phyloP scores from a whole-genome alignment of 2,888 invertebrate species.

The Thecophora atra region DNA sequence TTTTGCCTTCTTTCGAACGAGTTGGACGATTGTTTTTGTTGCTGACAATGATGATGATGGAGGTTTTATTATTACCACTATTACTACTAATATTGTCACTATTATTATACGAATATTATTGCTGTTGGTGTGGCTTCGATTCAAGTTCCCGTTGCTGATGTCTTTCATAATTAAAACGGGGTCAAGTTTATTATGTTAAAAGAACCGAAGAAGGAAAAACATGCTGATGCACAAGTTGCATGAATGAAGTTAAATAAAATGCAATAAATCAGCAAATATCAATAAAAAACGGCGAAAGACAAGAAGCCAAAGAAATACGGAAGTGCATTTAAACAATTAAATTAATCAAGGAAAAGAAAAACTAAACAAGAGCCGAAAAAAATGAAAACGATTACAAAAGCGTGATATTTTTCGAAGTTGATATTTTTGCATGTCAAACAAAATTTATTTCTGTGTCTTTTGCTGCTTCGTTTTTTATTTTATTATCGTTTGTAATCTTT shows the following conservation, averaged over 20 bases:
- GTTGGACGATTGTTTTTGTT: not conserved
- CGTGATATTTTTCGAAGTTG: not conserved
- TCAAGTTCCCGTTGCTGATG: not conserved
- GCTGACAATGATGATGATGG: too few relatives aligned
- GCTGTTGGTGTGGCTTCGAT: not conserved
- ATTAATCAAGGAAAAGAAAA: too few relatives aligned
- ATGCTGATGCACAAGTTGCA: not conserved
- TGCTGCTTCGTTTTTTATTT: constrained; percentile 5
- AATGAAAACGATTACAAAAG: not conserved
- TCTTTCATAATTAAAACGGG: not conserved
- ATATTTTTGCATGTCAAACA: constrained; percentile 29
- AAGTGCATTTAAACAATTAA: constrained; percentile 15
- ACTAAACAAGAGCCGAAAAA: not conserved
- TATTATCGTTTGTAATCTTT: constrained; percentile 5
- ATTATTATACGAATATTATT: too few relatives aligned
- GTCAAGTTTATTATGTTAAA: constrained; percentile 30
- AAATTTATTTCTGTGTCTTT: not conserved
- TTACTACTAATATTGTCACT: too few relatives aligned
- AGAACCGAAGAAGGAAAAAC: not conserved
- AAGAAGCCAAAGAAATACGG: too few relatives aligned
- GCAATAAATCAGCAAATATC: constrained; percentile 31
- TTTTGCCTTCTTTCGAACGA: not conserved
- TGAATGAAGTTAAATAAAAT: not conserved
- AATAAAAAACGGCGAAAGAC: constrained; percentile 16
- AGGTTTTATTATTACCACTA: too few relatives aligned